Evolutionary conservation across 2,888 invertebrate species (phyloP).

Genomic region (Epistrophe eligans): DNA sequence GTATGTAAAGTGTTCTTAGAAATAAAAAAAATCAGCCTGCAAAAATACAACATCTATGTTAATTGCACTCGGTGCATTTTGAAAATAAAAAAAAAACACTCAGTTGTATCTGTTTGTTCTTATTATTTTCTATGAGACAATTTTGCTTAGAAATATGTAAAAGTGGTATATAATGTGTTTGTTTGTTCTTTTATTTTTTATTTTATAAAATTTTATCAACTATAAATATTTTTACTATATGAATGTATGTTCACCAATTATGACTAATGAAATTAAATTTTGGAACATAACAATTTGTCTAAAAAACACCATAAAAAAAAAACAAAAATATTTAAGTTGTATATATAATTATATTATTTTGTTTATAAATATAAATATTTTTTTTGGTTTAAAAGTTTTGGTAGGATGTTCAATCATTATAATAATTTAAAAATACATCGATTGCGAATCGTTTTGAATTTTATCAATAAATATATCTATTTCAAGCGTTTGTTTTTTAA

Average conservation of each 20-base stretch:
- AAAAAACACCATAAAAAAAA: constrained; percentile 42
- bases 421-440: neutral
- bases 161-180: constrained; percentile 49
- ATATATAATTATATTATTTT: constrained; percentile 3
- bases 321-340: neutral
- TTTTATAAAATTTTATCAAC: constrained; percentile 26
- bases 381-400: constrained; percentile 68
- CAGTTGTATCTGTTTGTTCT: constrained; percentile 40
- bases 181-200: constrained; percentile 6
- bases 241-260: constrained; percentile 10
- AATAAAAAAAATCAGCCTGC: constrained; percentile 58
- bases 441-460: constrained; percentile 18
- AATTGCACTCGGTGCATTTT: constrained; percentile 65
- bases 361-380: constrained; percentile 31
- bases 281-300: constrained; percentile 35
- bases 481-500: neutral
- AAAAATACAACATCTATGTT: constrained; percentile 59
- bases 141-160: constrained; percentile 53
- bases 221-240: constrained; percentile 47
- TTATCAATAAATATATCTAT: constrained; percentile 17
- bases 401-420: constrained; percentile 43
- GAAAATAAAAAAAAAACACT: constrained; percentile 49
- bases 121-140: constrained; percentile 52
- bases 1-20: constrained; percentile 51
- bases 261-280: constrained; percentile 10